A percentile compares a stretch with the other conserved stretches of the same genome.
phyloP scores from a whole-genome alignment of 2,888 invertebrate genomes.

The Lacanobia wlatinum region DNA sequence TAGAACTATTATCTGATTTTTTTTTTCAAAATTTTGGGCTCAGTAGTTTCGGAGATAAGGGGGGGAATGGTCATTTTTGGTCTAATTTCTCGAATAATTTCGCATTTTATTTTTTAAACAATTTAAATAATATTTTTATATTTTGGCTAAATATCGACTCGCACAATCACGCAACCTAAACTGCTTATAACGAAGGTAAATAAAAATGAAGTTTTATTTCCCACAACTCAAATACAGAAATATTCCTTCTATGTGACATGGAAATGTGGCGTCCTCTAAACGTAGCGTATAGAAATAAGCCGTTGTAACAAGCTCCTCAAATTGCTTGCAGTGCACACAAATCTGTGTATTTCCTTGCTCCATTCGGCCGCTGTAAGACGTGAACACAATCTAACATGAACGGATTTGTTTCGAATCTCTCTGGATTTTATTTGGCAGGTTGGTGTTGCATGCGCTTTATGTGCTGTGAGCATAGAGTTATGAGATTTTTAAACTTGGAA shows the following conservation, averaged over 20 bases:
- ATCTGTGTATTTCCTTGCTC: conserved; percentile 52
- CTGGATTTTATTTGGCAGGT: conserved; percentile 57
- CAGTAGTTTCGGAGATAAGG: too few species aligned
- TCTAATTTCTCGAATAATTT: too few species aligned
- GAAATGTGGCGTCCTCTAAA: neutral
- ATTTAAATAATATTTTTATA: too few species aligned
- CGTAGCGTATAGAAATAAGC: conserved; percentile 46
- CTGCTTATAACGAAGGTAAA: too few species aligned
- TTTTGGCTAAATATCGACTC: too few species aligned
- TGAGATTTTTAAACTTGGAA: conserved; percentile 38
- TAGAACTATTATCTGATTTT: too few species aligned
- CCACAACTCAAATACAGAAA: neutral
- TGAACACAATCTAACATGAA: conserved; percentile 56
- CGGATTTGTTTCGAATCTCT: conserved; percentile 44
- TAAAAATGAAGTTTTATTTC: too few species aligned
- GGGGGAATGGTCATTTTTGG: too few species aligned
- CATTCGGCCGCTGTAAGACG: conserved; percentile 43
- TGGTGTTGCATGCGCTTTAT: conserved; percentile 21
- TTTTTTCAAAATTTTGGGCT: too few species aligned
- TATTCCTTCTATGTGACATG: neutral
- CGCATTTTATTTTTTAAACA: too few species aligned
- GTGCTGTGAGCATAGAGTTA: conserved; percentile 20
- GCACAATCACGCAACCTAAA: too few species aligned
- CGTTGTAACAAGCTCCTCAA: conserved; percentile 54
- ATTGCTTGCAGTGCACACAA: conserved; percentile 59